Base-by-base conservation (phyloP, 2,888 invertebrate species). In the Opisthograptis luteolata region DNA sequence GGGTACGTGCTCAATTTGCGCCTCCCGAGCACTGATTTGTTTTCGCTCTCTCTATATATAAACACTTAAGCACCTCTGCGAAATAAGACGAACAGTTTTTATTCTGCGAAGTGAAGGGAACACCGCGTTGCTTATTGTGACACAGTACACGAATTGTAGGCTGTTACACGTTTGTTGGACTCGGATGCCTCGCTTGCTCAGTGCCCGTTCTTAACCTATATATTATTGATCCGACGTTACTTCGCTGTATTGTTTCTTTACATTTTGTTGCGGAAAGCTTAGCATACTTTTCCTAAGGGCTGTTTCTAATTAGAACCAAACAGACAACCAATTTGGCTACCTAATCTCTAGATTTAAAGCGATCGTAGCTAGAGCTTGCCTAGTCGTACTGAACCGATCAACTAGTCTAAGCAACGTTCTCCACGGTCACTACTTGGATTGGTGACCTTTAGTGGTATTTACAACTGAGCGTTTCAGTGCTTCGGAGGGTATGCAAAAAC, bases 1-100 rank as follows among this genome's bases (percentile, higher is more conserved):
- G 86, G 89, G 86, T 89, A 90, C 90, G 90, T 90, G 89, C 88
- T 87, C 89, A 89, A 90, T 89, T 90, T 88, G 85, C 87, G 88
- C 88, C 88, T 86, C 87, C 87, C 86, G 68, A 68, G 81, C 85
- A 78, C 87, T 88, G 90, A 90, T 90, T 90, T 90, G 90, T 89
- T 89, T 90, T 87, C 86, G 80, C 72, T 80, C 82, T 79, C 73
- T 77, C 80, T 74, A 79, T 81, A 51, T 36, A 35, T 50, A 44
- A 44, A 36, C 50, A 43, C 39, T 49, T 22, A 12, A 40, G 44
- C n/a, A 40, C 50, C 40, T 35, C 30, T 12, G 39, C 50, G 30
- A 44, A 51, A 25, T 50, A 40, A 44, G 8, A 24, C 5, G 14
- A 22, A 13, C n/a, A 17, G 31, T 3, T 22, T 9, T 13, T 6